Base-by-base conservation (phyloP, 1,140 invertebrate genomes). In the Drosophila takahashii region DNA sequence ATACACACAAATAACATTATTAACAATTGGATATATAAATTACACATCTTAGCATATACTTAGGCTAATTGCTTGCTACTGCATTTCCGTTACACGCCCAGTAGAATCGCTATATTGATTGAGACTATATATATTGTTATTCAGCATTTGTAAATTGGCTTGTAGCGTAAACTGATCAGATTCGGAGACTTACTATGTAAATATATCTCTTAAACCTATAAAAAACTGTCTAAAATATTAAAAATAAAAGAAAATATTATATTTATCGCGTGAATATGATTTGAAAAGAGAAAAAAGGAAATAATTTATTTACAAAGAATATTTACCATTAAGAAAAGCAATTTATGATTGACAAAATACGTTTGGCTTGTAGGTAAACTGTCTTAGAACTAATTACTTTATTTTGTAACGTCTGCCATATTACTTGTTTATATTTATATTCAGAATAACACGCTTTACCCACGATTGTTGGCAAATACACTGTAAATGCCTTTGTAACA, bases 381-480 rank as follows among this genome's bases (percentile, higher is more conserved):
- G 27, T 26, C 29, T 62, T 37, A 64, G n/a, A 27, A 36, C 15
- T 61, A 34, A 27, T n/a, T 36, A 10, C 5, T 60, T 32, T n/a
- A n/a, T n/a, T 44, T n/a, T 27, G 1, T 48, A 51, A 18, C 9
- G 15, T 15, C 11, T 5, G 9, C 18, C 22, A 41, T 32, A 59
- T 32, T 11, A 41, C 7, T 45, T 39, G 15, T 11, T 3, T 86
- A 67, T 4, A 42, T 48, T 61, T 83, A 71, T 76, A 37, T 87
- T 86, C 84, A 86, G 81, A 86, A 86, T 86, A 67, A 69, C 70
- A 86, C 81, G 81, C 81, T 81, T 86, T 87, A 70, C 36, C 42
- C 57, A 27, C 60, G 70, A 76, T 72, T 53, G 41, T 56, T 59
- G 37, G 34, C 37, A 42, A 77, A 64, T 61, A 47, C 26, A 48